Conservation (phyloP, 2,113 vertebrate genomes). For the Limnothrissa miodon region DNA sequence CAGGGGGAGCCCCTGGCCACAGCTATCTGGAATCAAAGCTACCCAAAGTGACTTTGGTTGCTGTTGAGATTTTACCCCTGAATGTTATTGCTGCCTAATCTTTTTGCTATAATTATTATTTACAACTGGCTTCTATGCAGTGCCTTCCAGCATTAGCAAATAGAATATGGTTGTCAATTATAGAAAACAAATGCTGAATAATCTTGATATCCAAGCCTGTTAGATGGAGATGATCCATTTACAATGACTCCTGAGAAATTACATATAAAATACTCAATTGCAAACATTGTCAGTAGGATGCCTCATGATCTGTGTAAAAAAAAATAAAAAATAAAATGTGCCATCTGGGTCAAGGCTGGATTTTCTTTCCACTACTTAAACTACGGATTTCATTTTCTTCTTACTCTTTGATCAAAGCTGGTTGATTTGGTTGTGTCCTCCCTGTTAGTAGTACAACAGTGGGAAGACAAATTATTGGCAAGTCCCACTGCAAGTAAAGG, state of each 20-base stretch:
- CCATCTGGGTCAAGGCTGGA: not conserved
- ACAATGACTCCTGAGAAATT: conserved; percentile 10
- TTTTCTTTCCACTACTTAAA: not conserved
- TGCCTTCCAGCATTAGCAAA: not conserved
- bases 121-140: not conserved
- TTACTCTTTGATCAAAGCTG: conserved; percentile 11
- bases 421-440: conserved; percentile 1
- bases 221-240: not conserved
- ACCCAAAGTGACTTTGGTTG: not conserved
- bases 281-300: not conserved
- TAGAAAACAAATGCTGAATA: not conserved
- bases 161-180: not conserved
- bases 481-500: not conserved
- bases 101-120: not conserved
- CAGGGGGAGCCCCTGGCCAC: not conserved
- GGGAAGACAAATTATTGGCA: not conserved
- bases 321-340: not conserved
- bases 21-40: not conserved
- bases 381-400: not conserved
- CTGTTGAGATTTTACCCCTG: not conserved
- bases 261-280: not conserved
- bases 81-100: not conserved
- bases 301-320: conserved; percentile 1
- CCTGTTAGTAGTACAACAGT: not conserved
- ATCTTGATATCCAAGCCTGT: not conserved